A percentile compares a stretch with the other conserved stretches of the same genome.
Evolutionary conservation across 1,140 invertebrate genomes (phyloP).

Genomic region (Zaprionus camerounensis): DNA sequence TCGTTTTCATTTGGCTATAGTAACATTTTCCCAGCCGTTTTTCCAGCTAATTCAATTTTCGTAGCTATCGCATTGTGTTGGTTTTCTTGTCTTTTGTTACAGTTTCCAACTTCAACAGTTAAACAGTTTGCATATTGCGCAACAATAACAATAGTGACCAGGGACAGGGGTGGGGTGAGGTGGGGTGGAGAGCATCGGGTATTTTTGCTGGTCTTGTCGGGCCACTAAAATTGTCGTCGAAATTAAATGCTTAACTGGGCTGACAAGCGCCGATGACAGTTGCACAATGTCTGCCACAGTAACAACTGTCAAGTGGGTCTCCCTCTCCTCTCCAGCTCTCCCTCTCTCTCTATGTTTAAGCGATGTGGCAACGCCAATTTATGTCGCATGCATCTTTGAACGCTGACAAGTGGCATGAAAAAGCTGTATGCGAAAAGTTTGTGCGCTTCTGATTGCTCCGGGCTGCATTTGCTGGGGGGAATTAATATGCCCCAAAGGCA

Average conservation of each 20-base stretch:
- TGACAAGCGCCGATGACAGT: constrained; percentile 74
- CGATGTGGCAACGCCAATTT: constrained; percentile 71
- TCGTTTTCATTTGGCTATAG: background rate
- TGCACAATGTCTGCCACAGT: constrained; percentile 65
- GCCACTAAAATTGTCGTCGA: constrained; percentile 78
- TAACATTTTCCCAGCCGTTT: constrained; percentile 52
- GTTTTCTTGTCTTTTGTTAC: constrained; percentile 74
- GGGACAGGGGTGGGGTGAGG: background rate
- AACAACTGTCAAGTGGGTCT: constrained; percentile 46
- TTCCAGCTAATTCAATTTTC: constrained; percentile 74
- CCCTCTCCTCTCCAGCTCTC: constrained; percentile 15
- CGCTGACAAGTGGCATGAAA: constrained; percentile 58
- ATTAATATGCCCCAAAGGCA: constrained; percentile 27
- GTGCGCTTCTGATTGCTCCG: constrained; percentile 37
- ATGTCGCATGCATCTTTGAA: constrained; percentile 71
- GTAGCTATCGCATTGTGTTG: constrained; percentile 72
- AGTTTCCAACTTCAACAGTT: constrained; percentile 76
- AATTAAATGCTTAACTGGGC: constrained; percentile 74
- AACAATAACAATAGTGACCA: constrained; percentile 59
- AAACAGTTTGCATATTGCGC: constrained; percentile 72
- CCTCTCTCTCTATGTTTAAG: constrained; percentile 14
- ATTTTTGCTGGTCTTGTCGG: constrained; percentile 35
- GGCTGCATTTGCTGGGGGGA: constrained; percentile 24
- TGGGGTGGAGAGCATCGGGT: constrained; percentile 21
- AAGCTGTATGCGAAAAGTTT: constrained; percentile 41